Conservation (phyloP, 2,113 vertebrate species). For the Melospiza melodia region DNA sequence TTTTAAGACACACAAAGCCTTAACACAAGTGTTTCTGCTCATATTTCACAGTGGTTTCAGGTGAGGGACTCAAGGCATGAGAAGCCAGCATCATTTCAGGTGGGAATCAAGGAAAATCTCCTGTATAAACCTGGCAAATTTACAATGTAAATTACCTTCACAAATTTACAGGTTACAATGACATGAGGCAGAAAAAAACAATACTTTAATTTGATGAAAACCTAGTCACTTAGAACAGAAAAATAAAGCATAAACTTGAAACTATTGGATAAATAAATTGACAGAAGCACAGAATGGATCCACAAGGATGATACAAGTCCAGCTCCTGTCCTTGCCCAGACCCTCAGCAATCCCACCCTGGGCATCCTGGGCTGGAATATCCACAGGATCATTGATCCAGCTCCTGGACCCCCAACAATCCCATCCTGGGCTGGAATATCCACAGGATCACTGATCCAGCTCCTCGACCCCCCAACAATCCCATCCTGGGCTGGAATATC, state of each 20-base stretch:
- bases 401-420: not conserved
- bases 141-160: too few relatives aligned
- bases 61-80: not conserved
- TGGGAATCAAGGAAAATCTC: not conserved
- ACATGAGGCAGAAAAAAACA: not conserved
- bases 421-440: too few relatives aligned
- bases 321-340: not conserved
- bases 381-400: too few relatives aligned
- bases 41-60: not conserved
- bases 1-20: not conserved
- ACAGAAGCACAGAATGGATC: rapidly evolving
- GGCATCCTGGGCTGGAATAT: too few relatives aligned
- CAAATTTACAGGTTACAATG: not conserved
- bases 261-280: not conserved
- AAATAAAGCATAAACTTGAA: not conserved
- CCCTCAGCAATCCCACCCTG: not conserved
- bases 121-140: not conserved
- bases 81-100: not conserved
- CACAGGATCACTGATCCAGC: too few relatives aligned
- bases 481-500: too few relatives aligned
- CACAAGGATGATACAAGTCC: rapidly evolving
- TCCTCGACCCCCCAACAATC: too few relatives aligned
- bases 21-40: not conserved
- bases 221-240: not conserved
- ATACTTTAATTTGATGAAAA: rapidly evolving